Evolutionary conservation across 2,888 invertebrate species (phyloP), one percentile per base, ranked within the genome.

Genomic region (Pachymerium ferrugineum): DNA sequence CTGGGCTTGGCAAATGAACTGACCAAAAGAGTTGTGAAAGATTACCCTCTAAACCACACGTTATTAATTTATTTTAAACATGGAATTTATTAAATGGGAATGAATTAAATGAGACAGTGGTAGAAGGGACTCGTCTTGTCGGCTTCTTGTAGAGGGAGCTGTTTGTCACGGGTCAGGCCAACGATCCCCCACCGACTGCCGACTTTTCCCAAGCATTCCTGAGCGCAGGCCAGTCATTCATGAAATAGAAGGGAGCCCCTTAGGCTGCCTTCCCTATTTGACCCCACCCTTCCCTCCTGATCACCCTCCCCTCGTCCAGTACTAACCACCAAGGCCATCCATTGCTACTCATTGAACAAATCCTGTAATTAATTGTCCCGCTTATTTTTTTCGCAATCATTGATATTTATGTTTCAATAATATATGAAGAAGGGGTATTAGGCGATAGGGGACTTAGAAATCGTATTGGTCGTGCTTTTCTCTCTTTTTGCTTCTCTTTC

Each of bases 121-220:
- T 62, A 28, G 62, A 62, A 28, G 62, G 62, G 62, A 62, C 62
- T 28, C 62, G 62, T 62, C 62, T 62, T 62, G 28, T 22, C 62
- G 62, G 62, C 28, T 62, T 28, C 62, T 62, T 62, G 62, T 25
- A 28, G 62, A 62, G 62, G 62, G 62, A 62, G 62, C 62, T 62
- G 62, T 62, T 62, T 62, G 62, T 62, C 62, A 62, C 62, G 62
- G 62, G 62, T 62, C 62, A 62, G 62, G 30, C 69, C 69, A 69
- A 69, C 69, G 33, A 69, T 31, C 31, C 33, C 69, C 69, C 69
- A 30, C 30, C 28, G 71, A 42, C 71, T 71, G 71, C 47, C 54
- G 72, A 47, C 28, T 72, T 72, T 72, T 72, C 72, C 72, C 72
- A 72, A 54, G 72, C 72, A 54, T 72, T 72, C 72, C 72, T 54